Percentiles rank a stretch among this genome's conserved stretches.
Conservation (phyloP, 2,113 vertebrate genomes). For the Pygoscelis antarcticus region DNA sequence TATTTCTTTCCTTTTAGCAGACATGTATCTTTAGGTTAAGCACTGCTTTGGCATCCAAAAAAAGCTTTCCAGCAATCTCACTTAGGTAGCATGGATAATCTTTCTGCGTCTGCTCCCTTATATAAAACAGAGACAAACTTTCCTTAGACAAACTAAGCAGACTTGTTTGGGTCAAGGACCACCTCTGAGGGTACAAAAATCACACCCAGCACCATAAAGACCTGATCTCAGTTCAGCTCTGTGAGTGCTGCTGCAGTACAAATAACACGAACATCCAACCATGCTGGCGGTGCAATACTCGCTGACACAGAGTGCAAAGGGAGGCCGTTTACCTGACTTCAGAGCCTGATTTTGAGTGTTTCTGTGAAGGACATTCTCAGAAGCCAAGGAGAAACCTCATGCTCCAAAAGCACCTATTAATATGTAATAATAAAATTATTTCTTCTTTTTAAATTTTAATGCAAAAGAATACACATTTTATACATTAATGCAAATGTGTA, state of each 20-base stretch:
- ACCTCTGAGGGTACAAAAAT: background rate
- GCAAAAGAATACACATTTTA: background rate
- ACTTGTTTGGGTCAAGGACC: background rate
- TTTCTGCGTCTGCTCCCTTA: background rate
- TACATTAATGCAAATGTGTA: background rate
- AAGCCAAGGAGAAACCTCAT: background rate
- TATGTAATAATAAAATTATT: background rate
- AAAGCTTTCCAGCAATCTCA: background rate
- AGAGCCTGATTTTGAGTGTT: background rate
- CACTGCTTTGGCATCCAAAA: background rate
- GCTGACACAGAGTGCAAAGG: fast-evolving
- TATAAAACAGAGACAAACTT: background rate
- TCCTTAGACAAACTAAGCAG: background rate
- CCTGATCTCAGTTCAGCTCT: background rate
- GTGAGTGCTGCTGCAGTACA: background rate
- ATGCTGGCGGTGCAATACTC: fast-evolving
- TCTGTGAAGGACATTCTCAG: background rate
- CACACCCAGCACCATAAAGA: background rate
- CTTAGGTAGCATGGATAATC: background rate
- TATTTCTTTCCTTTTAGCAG: background rate
- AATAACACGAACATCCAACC: too few species aligned
- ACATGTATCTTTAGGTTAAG: background rate
- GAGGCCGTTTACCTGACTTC: background rate
- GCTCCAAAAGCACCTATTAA: background rate
- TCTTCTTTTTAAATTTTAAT: background rate